A percentile compares a stretch with the other conserved stretches of the same genome.
phyloP scores from a whole-genome alignment of 2,113 vertebrate genomes.

The Castor canadensis region DNA sequence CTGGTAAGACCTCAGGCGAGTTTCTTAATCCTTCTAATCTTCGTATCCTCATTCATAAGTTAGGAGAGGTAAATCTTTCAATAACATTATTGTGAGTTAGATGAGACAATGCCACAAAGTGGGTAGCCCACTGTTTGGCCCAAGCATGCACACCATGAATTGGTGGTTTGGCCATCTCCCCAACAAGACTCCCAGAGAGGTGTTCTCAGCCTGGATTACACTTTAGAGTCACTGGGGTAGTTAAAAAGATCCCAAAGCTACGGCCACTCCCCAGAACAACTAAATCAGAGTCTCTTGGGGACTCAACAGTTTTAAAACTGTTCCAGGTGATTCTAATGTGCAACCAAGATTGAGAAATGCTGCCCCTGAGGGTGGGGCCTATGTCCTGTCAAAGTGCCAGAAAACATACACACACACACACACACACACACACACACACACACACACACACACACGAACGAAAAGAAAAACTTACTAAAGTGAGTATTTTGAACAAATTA shows the following conservation, averaged over 20 bases:
- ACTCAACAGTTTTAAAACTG: neutral
- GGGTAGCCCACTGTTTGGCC: neutral
- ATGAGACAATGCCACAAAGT: neutral
- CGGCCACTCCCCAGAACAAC: neutral
- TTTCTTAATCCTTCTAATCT: constrained; percentile 34
- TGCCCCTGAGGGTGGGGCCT: neutral
- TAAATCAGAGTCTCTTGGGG: neutral
- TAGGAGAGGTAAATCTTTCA: constrained; percentile 6
- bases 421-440: neutral
- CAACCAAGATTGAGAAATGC: neutral
- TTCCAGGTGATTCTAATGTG: neutral
- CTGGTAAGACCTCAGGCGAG: neutral
- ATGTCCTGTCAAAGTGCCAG: neutral
- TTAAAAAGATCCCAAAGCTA: neutral
- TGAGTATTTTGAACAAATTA: constrained; percentile 19
- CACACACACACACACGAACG: neutral
- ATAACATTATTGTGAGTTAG: neutral
- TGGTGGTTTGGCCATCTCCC: neutral
- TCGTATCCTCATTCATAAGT: constrained; percentile 36
- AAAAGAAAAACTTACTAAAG: neutral
- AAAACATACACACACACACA: neutral
- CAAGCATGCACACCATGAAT: neutral
- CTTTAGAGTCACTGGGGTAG: neutral
- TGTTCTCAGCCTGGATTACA: neutral
- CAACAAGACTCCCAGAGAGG: neutral